Base-by-base conservation (phyloP, 2,888 invertebrate species). In the Monopis laevigella region DNA sequence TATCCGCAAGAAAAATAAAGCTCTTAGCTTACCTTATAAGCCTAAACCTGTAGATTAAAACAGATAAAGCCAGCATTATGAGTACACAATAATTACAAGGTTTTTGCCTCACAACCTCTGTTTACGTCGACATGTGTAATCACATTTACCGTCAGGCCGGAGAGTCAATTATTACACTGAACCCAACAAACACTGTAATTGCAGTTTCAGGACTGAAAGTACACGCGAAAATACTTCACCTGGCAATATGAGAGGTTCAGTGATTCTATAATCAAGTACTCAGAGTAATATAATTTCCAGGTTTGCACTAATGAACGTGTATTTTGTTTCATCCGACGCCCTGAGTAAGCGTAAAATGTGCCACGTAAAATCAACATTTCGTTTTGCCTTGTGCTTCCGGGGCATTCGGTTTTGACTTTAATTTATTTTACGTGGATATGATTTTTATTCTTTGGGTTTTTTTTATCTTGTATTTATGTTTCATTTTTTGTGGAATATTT, bases 291-390 rank as follows among this genome's bases (percentile, higher is more conserved):
- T 69, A 65, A 74, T 74, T 72, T 71, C 59, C 61, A 56, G 59
- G 61, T 62, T 58, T 59, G 62, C 67, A 60, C 70, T 74, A 75
- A 75, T 73, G 74, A 77, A 74, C 68, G 68, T 71, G 65, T 71
- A 77, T 74, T 75, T 77, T 73, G 72, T 74, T 74, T 73, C 72
- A 65, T 71, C 66, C n/a, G n/a, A n/a, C 65, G 63, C 63, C 64
- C 64, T 54, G 61, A 56, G 59, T 53, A 57, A 54, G 54, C 57
- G 62, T 64, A 62, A 62, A 65, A 59, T 59, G 48, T 54, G 58
- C 61, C 58, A 59, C 59, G 62, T 61, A 64, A 69, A 72, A 69
- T 72, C 67, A 72, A 71, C 70, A 65, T 69, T 67, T 69, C 63
- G 64, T 66, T 69, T 59, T 56, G 55, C 51, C 53, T 49, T 58